Base-by-base conservation (phyloP, 2,113 vertebrate genomes). In the Ammodytes dubius region DNA sequence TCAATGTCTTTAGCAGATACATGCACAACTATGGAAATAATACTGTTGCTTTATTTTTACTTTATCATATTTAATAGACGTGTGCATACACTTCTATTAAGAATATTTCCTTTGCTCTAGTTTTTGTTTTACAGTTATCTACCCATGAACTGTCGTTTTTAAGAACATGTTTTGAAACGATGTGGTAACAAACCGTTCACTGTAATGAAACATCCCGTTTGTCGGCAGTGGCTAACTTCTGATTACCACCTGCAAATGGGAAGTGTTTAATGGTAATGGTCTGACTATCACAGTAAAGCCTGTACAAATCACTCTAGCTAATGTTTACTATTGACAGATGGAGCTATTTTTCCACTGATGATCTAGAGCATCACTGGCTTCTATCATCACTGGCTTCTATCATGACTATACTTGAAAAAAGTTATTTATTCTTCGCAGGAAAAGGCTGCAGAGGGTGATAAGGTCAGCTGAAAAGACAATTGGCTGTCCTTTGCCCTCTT, bases 201-300 rank as follows among this genome's bases (percentile, higher is more conserved):
- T n/a, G 35, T 12, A 47, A 58, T 72, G 35, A 57, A 49, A 79
- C 37, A 49, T 58, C 53, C 9, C 40, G 17, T 54, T 59, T 58
- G 6, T 50, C 47, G 63, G 43, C 12, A 35, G n/a, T 42, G 12
- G 17, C 42, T 4, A 50, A 37, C 10, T 37, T 12, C 27, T 49
- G 47, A 61, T 61, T 17, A 68, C 42, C 43, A 42, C 9, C 35
- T 68, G 43, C 1, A 57, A 46, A 39, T 5, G 7, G 13, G 8
- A 27, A 45, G 11, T 2, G 10, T 57, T 66, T 39, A 52, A 63
- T 49, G 50, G 7, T 58, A 27, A 58, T 43, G 27, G n/a, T 53
- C 13, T 64, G 4, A 47, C 46, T 54, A 19, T 47, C 15, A 57
- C 19, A 63, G 53, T 59, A 6, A 5, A 52, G 64, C 14, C n/a